phyloP scores from a whole-genome alignment of 2,888 invertebrate species.

The Leptinotarsa rubiginosa region DNA sequence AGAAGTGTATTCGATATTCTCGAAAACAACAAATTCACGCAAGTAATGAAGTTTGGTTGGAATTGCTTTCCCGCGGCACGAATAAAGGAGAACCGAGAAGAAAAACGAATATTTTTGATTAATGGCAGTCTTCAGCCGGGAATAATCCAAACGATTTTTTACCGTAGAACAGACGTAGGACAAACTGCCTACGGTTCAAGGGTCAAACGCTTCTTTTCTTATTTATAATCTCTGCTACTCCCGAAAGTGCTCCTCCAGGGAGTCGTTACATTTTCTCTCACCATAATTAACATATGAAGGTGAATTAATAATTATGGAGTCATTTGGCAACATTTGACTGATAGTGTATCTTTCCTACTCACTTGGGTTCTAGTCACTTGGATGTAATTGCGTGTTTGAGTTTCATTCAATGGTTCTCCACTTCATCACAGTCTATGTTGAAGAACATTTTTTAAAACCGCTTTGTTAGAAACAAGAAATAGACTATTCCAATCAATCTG shows the following conservation, averaged over 20 bases:
- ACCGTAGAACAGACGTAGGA: constrained; percentile 52
- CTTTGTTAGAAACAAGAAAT: no score
- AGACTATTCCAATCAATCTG: no score
- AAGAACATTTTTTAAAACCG: no score
- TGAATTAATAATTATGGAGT: constrained; percentile 4
- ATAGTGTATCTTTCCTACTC: no score
- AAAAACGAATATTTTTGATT: constrained; percentile 53
- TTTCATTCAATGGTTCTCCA: no score
- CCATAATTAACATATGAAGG: constrained; percentile 12
- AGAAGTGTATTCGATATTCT: neutral
- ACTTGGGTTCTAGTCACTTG: no score
- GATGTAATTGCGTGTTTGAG: no score
- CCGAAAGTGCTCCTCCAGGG: constrained; percentile 31
- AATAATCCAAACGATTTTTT: constrained; percentile 59
- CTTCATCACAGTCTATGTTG: no score
- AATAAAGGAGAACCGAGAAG: constrained; percentile 16
- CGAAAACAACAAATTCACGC: neutral
- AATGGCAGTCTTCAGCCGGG: constrained; percentile 54
- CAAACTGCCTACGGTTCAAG: constrained; percentile 57
- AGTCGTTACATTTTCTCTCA: constrained; percentile 27
- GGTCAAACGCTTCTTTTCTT: constrained; percentile 54
- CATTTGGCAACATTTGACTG: no score
- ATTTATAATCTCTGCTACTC: constrained; percentile 47
- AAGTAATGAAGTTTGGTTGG: constrained; percentile 12
- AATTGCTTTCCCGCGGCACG: neutral